Conservation (phyloP, 2,113 vertebrate species). For the Rostratula benghalensis region DNA sequence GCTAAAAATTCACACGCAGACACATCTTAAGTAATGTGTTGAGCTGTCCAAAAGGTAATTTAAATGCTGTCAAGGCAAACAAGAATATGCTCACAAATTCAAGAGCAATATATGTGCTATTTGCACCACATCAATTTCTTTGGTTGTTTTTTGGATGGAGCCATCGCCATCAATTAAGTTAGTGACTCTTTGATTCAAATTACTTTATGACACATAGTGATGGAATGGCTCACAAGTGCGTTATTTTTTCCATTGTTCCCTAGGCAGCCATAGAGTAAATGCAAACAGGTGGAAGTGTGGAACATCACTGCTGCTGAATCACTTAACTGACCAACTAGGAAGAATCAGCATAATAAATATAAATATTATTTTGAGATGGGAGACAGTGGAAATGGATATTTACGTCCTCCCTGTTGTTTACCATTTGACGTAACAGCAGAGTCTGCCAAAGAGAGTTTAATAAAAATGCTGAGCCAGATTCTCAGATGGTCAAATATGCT, state of each 20-base stretch:
- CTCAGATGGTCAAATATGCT: neutral
- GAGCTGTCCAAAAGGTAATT: slow-evolving; percentile 77
- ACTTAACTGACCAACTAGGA: slow-evolving; percentile 26
- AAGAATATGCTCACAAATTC: slow-evolving; percentile 77
- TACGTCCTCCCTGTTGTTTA: slow-evolving; percentile 39
- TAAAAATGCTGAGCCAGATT: neutral
- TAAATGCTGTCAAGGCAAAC: slow-evolving; percentile 80
- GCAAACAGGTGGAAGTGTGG: slow-evolving; percentile 71
- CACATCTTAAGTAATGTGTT: slow-evolving; percentile 77
- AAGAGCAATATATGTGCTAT: slow-evolving; percentile 77
- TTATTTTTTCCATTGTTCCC: slow-evolving; percentile 71
- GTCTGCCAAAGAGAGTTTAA: neutral
- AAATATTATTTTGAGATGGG: slow-evolving; percentile 54
- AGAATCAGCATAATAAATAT: slow-evolving; percentile 61
- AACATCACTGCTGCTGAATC: slow-evolving; percentile 26
- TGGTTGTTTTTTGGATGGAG: slow-evolving; percentile 72
- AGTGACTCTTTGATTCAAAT: slow-evolving; percentile 77
- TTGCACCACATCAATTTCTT: slow-evolving; percentile 77
- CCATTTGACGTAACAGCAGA: fast-evolving
- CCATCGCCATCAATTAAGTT: slow-evolving; percentile 76
- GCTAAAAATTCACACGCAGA: slow-evolving; percentile 67
- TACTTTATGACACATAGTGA: slow-evolving; percentile 78
- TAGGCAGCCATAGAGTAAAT: slow-evolving; percentile 65
- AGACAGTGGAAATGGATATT: slow-evolving; percentile 40
- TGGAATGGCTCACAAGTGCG: slow-evolving; percentile 58